A percentile compares a stretch with the other conserved stretches of the same genome.
Evolutionary conservation across 2,797 vertebrate genomes (phyloP).

Genomic region (Halcyon leucocephala): DNA sequence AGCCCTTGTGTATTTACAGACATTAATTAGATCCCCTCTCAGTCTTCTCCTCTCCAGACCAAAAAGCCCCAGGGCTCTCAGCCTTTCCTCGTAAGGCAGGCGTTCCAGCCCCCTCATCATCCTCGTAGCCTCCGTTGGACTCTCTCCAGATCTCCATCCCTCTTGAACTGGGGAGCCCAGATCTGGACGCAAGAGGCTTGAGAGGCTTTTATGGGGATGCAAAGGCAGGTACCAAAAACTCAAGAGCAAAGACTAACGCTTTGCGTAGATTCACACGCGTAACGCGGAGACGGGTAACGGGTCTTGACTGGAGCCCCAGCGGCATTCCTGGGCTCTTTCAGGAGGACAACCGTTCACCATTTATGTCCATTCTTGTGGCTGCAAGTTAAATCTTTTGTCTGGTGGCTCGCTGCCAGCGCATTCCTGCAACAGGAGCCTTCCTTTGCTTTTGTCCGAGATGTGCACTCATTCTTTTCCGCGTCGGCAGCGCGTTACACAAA

Average conservation of each 20-base stretch:
- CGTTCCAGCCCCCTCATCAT: too few relatives aligned
- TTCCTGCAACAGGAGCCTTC: constrained; percentile 39
- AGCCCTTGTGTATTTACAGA: too few relatives aligned
- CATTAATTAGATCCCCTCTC: too few relatives aligned
- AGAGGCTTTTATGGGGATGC: background rate
- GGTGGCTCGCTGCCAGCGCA: background rate
- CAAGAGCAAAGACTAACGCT: background rate
- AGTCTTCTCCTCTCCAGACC: too few relatives aligned
- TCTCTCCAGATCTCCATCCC: too few relatives aligned
- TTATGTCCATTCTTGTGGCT: background rate
- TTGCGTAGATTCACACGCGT: fast-evolving
- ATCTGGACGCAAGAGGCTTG: background rate
- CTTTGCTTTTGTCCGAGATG: background rate
- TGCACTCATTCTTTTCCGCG: constrained; percentile 31
- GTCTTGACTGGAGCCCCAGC: background rate
- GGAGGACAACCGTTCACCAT: background rate
- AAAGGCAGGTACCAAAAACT: background rate
- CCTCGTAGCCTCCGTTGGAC: too few relatives aligned
- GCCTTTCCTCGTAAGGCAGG: too few relatives aligned
- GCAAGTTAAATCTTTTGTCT: background rate
- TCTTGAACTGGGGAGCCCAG: too few relatives aligned
- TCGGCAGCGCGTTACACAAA: background rate
- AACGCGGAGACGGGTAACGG: background rate
- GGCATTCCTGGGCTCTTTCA: background rate
- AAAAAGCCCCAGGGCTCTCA: too few relatives aligned